Conservation (phyloP, 2,888 invertebrate species). For the Tipula lateralis region DNA sequence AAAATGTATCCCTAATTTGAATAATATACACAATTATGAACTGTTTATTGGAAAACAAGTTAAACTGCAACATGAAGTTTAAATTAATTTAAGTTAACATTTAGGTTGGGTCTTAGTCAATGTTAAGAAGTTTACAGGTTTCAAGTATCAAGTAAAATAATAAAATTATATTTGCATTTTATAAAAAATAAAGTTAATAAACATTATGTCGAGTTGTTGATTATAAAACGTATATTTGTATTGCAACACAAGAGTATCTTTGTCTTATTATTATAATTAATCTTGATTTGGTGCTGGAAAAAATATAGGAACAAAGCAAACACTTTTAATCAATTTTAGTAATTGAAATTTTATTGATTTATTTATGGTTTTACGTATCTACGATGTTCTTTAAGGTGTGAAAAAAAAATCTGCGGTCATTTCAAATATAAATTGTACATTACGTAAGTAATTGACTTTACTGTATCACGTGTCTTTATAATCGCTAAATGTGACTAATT, state of each 20-base stretch:
- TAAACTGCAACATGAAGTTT: too few relatives aligned
- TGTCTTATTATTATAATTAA: background rate
- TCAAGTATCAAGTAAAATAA: background rate
- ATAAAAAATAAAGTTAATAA: background rate
- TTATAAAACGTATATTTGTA: background rate
- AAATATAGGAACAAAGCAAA: background rate
- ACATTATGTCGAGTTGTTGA: background rate
- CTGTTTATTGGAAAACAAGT: too few relatives aligned
- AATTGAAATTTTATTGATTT: background rate
- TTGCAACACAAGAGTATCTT: background rate
- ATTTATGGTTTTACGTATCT: background rate
- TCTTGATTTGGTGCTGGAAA: background rate
- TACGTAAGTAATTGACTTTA: background rate
- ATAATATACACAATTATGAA: too few relatives aligned
- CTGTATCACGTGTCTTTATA: background rate
- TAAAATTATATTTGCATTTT: background rate
- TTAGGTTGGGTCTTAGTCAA: background rate
- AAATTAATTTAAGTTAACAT: background rate
- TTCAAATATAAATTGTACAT: background rate
- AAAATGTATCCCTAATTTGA: too few relatives aligned
- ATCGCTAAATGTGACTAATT: background rate
- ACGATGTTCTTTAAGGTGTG: background rate
- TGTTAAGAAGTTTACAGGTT: too few relatives aligned
- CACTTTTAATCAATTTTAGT: background rate
- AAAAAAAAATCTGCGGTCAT: background rate